Evolutionary conservation across 2,888 invertebrate species (phyloP).

Genomic region (Holacanthella duospinosa): DNA sequence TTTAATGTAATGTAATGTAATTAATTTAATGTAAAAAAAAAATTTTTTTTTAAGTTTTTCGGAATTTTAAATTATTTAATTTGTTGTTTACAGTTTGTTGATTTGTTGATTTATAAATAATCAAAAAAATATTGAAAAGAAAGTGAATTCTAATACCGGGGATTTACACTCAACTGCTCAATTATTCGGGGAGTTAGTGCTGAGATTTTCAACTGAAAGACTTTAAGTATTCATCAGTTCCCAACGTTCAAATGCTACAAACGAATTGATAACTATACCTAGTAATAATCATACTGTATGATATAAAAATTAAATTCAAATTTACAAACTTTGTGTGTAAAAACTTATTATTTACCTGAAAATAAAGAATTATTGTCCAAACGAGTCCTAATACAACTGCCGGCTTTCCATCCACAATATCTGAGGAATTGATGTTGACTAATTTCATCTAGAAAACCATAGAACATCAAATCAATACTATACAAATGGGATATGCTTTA

Average conservation of each 20-base stretch:
- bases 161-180: no score
- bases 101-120: no score
- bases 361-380: slow-evolving; percentile 97
- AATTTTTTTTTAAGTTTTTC: no score
- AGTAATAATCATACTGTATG: background rate
- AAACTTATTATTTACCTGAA: slow-evolving; percentile 69
- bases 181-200: no score
- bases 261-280: background rate
- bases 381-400: slow-evolving; percentile 92
- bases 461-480: no score
- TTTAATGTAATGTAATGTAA: no score
- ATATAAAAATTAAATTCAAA: background rate
- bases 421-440: slow-evolving; percentile 94
- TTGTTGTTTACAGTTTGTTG: no score
- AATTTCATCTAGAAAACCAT: slow-evolving; percentile 72
- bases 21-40: no score
- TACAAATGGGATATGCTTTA: background rate
- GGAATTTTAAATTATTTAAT: no score
- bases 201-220: background rate
- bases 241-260: background rate
- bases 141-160: no score
- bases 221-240: background rate
- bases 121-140: no score
- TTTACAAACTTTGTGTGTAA: background rate
- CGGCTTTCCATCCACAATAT: slow-evolving; percentile 91